These are phyloP conservation scores for Seriola aureovittata DNA, from an alignment of 2,113 vertebrate species.

Conservation along the genomic window DNA sequence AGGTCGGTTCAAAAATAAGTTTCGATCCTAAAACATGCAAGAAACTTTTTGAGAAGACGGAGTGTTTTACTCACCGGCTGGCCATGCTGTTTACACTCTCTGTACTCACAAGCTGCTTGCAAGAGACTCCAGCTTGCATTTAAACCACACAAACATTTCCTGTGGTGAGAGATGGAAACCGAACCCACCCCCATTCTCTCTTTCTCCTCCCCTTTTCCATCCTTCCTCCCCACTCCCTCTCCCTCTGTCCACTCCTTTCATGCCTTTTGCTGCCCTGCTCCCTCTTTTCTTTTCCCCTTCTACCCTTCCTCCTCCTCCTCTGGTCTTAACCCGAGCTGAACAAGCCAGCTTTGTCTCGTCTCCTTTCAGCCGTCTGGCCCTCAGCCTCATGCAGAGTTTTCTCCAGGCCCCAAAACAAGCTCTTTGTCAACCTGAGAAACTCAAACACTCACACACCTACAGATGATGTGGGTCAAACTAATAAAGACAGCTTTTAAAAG, in stretches of 20 bases:
- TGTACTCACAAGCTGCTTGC: not conserved
- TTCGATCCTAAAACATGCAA: not conserved
- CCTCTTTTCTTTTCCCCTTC: not conserved
- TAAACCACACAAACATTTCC: conserved; percentile 58
- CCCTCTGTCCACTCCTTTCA: conserved; percentile 42
- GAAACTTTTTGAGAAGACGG: conserved; percentile 28
- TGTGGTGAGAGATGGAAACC: conserved; percentile 56
- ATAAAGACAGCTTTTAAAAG: conserved; percentile 31
- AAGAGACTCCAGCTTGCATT: conserved; percentile 29
- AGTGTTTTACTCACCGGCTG: conserved; percentile 87
- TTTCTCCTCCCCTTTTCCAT: conserved; percentile 49
- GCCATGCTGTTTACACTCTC: conserved; percentile 83
- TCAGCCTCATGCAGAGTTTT: conserved; percentile 40
- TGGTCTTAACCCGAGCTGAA: conserved; percentile 39
- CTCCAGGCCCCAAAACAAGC: conserved; percentile 19
- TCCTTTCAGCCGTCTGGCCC: conserved; percentile 59
- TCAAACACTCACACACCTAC: conserved; percentile 29
- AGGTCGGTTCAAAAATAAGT: not conserved
- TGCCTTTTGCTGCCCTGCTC: conserved; percentile 2
- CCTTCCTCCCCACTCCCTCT: not conserved
- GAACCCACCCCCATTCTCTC: conserved; percentile 15
- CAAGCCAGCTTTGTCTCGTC: conserved; percentile 74
- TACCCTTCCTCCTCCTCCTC: conserved; percentile 21
- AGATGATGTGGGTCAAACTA: conserved; percentile 27
- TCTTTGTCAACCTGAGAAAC: conserved; percentile 33